Percentiles rank a stretch among this genome's conserved stretches.
phyloP scores from a whole-genome alignment of 2,888 invertebrate genomes.

The Lepidocyrtinus sp. region DNA sequence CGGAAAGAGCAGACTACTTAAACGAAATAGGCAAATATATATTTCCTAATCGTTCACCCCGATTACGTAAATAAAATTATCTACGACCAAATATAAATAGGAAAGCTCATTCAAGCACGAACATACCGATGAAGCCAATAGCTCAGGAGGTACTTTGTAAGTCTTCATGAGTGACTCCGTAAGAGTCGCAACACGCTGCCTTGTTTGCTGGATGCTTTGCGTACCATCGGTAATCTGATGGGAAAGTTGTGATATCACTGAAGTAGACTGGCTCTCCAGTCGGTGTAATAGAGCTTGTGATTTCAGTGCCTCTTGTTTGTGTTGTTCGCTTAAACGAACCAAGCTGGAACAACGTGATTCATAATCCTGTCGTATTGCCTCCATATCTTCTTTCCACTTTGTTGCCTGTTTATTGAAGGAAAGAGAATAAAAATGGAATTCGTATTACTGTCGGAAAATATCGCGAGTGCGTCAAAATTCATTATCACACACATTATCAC shows the following conservation, averaged over 20 bases:
- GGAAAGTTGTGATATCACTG: conserved; percentile 54
- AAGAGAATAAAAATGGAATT: conserved; percentile 5
- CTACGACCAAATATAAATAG: no score
- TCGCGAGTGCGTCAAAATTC: no score
- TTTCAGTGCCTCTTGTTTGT: conserved; percentile 68
- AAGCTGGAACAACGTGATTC: conserved; percentile 65
- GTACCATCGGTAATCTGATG: conserved; percentile 62
- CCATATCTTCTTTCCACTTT: conserved; percentile 64
- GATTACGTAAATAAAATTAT: no score
- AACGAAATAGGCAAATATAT: no score
- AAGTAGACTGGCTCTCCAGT: conserved; percentile 63
- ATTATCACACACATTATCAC: no score
- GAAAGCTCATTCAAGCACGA: no score
- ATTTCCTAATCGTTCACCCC: no score
- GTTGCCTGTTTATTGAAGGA: conserved; percentile 55
- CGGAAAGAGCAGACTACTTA: no score
- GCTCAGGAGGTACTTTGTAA: conserved; percentile 67
- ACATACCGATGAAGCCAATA: conserved; percentile 57
- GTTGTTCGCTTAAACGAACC: conserved; percentile 67
- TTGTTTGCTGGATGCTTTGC: conserved; percentile 56
- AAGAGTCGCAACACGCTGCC: conserved; percentile 56
- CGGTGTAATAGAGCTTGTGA: conserved; percentile 64
- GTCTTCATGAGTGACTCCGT: conserved; percentile 65
- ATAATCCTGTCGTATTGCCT: conserved; percentile 61
- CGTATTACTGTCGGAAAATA: neutral